phyloP scores from a whole-genome alignment of 2,113 vertebrate genomes.

The Marmota monax region DNA sequence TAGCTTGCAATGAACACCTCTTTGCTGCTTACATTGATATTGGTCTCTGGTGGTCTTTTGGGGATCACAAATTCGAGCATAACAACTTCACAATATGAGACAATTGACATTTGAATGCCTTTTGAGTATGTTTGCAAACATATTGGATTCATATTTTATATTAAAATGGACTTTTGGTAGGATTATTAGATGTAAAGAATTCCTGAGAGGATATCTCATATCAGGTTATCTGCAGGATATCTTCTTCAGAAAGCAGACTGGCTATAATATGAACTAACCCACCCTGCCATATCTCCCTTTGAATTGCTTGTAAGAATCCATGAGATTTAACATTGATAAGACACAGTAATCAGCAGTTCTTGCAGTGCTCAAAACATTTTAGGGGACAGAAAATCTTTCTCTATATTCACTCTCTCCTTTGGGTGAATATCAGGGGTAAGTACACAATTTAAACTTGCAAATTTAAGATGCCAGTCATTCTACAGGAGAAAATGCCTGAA shows the following conservation, averaged over 20 bases:
- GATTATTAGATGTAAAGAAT: too few relatives aligned
- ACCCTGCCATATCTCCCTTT: neutral
- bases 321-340: slow-evolving; percentile 20
- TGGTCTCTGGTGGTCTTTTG: too few relatives aligned
- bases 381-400: slow-evolving; percentile 37
- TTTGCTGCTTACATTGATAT: too few relatives aligned
- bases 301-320: slow-evolving; percentile 48
- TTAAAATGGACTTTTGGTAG: too few relatives aligned
- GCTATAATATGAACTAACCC: slow-evolving; percentile 66
- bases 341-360: neutral
- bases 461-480: slow-evolving; percentile 7
- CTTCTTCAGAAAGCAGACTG: slow-evolving; percentile 69
- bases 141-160: neutral
- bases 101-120: slow-evolving; percentile 54
- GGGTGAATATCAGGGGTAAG: neutral
- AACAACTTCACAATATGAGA: neutral
- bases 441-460: slow-evolving; percentile 42
- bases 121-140: slow-evolving; percentile 69
- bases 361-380: slow-evolving; percentile 43
- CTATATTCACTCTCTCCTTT: neutral
- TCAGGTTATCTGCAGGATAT: slow-evolving; percentile 64
- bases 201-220: neutral
- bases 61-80: too few relatives aligned
- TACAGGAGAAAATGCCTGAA: neutral
- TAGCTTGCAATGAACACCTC: too few relatives aligned